Conservation (phyloP, 2,113 vertebrate species). For the Grammomys dolichurus region DNA sequence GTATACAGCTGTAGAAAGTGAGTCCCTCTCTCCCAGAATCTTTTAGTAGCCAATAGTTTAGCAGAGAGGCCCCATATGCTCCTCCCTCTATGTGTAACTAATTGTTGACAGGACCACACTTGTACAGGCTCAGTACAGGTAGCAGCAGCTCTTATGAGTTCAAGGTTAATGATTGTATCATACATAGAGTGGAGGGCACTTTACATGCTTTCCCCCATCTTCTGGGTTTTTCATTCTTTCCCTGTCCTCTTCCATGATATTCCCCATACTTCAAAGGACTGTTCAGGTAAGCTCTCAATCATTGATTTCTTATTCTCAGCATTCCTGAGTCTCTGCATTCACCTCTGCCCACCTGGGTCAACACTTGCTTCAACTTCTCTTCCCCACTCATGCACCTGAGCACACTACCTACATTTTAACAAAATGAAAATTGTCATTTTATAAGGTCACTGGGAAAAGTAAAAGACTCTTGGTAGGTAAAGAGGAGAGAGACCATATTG, state of each 20-base stretch:
- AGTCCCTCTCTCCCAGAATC: background rate
- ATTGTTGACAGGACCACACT: background rate
- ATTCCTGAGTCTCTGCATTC: background rate
- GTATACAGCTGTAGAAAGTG: too few species aligned
- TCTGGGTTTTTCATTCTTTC: background rate
- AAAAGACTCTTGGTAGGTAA: background rate
- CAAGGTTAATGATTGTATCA: background rate
- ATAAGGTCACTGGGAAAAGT: background rate
- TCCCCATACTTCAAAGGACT: too few species aligned
- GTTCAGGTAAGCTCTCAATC: background rate
- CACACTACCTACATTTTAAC: background rate
- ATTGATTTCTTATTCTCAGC: too few species aligned
- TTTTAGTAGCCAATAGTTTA: background rate
- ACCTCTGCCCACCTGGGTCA: background rate
- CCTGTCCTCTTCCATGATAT: background rate
- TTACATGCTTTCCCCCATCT: background rate
- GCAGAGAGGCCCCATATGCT: too few species aligned
- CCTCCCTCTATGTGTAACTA: background rate
- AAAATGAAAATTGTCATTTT: constrained; percentile 11
- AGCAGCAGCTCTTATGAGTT: background rate
- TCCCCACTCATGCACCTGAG: too few species aligned
- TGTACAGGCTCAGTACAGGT: too few species aligned
- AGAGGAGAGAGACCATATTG: background rate
- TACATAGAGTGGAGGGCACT: background rate
- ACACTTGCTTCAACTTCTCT: background rate